Conservation (phyloP, 1,140 invertebrate genomes). For the Drosophila dunni region DNA sequence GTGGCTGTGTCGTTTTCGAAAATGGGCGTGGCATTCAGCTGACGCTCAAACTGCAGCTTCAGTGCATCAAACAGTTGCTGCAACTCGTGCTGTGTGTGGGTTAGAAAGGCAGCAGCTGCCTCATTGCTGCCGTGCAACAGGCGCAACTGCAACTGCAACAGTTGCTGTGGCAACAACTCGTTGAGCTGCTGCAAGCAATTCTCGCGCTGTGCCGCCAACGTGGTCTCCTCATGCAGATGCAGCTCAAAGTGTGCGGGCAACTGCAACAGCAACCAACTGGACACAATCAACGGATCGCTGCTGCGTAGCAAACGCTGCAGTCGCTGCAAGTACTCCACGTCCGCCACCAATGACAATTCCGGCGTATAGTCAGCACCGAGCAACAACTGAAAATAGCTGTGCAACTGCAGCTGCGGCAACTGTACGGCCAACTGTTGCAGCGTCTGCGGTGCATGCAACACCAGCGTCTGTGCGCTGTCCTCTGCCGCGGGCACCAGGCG, state of each 20-base stretch:
- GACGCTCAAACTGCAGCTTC: constrained; percentile 61
- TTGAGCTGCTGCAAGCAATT: constrained; percentile 65
- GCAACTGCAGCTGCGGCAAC: constrained; percentile 55
- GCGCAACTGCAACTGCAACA: constrained; percentile 50
- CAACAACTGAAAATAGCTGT: constrained; percentile 59
- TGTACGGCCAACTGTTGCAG: constrained; percentile 45
- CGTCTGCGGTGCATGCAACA: constrained; percentile 58
- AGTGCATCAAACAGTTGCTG: constrained; percentile 52
- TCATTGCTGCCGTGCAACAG: constrained; percentile 46
- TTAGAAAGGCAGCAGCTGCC: constrained; percentile 11
- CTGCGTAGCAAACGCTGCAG: constrained; percentile 38
- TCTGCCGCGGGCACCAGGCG: constrained; percentile 1
- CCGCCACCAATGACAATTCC: constrained; percentile 62
- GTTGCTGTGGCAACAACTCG: constrained; percentile 54
- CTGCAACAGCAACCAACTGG: constrained; percentile 71
- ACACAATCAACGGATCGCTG: constrained; percentile 34
- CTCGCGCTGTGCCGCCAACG: constrained; percentile 41
- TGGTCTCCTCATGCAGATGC: constrained; percentile 55
- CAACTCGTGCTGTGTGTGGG: constrained; percentile 23
- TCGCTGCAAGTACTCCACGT: constrained; percentile 53
- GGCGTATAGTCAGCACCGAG: constrained; percentile 22
- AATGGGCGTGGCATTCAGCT: constrained; percentile 59
- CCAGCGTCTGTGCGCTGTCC: constrained; percentile 30
- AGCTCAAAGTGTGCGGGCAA: constrained; percentile 68
- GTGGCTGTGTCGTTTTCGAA: constrained; percentile 56